Evolutionary conservation across 2,888 invertebrate genomes (phyloP), one percentile per base, ranked within the genome.

Genomic region (Apotomis capreana): DNA sequence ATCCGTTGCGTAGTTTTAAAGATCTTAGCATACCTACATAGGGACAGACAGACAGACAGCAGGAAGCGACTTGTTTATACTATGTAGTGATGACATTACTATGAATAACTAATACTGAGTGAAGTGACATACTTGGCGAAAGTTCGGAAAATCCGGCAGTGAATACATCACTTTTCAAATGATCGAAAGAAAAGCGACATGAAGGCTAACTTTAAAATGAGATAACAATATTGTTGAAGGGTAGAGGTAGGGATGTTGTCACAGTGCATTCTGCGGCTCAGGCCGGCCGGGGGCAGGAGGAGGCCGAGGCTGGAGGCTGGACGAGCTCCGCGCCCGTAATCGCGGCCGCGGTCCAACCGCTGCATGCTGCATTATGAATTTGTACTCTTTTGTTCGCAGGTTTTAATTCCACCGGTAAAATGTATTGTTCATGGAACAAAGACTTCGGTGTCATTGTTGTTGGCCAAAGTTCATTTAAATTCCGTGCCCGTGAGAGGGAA

Each of bases 381-480:
- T 92, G 92, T 91, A 86, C 89, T 86, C 89, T 87, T 89, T 91
- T 91, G 91, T 91, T 86, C 89, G 81, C 87, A 88, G 87, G 90
- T 92, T 92, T 93, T 92, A 92, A 92, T 92, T 92, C 88, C 87
- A 89, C 90, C 90, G 88, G 91, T 88, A 87, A 90, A 91, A 91
- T 90, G 90, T 91, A 91, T 91, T 91, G 92, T 92, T 90, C 89
- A 82, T 84, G 85, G 88, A 90, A 93, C 92, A 92, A 92, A 90
- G 91, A 89, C 87, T 85, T 86, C 84, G 88, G 89, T 91, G 90
- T 91, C 91, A 92, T 92, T 91, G 90, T 91, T 90, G 91, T 89
- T 89, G 89, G 89, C 88, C 89, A 91, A 91, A 92, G 92, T 92
- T 92, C 91, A 92, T 92, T 92, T 92, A 90, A 91, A 92, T 92